Evolutionary conservation across 2,797 vertebrate species (phyloP), one percentile per base, ranked within the genome.

Genomic region (Lutjanus argentimaculatus): DNA sequence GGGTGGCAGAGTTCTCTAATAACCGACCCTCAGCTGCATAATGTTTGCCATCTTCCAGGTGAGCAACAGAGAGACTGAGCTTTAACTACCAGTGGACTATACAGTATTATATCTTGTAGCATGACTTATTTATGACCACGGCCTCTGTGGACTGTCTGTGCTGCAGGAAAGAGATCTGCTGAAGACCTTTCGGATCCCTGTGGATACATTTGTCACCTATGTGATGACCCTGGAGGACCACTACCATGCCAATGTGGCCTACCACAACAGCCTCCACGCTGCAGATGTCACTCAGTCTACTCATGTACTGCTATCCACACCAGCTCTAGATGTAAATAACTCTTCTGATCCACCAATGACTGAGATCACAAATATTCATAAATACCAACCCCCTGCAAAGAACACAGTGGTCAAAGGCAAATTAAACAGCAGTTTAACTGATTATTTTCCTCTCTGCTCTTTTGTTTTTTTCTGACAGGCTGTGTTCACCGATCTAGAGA

Each of bases 11-110:
- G 82, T 98, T 95, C 57, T 97, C 97, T 1, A 97, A 97, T 89
- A 97, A 97, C 89, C 95, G 96, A 88, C 97, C 97, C 97, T 99
- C 72, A 97, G 97, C 93, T 98, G 97, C 91, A 97, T 96, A 87
- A 97, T 98, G 97, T 99, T 96, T 78, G 95, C 96, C 25, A 97
- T 98, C 88, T 98, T 99, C 93, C 97, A 98, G 97, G 97, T 98
- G 71, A 85, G 91, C 21, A 22, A 43, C 52, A 65, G 43, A 46
- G 2, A 75, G 14, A 53, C 12, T 21, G 2, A 21, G 11, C 57
- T 78, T 67, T 22, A 45, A 68, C 8, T 6, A 43, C 22, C 30
- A 21, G 22, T 48, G 1, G 15, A 53, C 67, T 17, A 56, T 25
- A 42, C 1, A 48, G 3, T 15, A 2, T 49, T 15, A 2, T 49